Evolutionary conservation across 2,888 invertebrate genomes (phyloP).

Genomic region (Argyra leucocephala): DNA sequence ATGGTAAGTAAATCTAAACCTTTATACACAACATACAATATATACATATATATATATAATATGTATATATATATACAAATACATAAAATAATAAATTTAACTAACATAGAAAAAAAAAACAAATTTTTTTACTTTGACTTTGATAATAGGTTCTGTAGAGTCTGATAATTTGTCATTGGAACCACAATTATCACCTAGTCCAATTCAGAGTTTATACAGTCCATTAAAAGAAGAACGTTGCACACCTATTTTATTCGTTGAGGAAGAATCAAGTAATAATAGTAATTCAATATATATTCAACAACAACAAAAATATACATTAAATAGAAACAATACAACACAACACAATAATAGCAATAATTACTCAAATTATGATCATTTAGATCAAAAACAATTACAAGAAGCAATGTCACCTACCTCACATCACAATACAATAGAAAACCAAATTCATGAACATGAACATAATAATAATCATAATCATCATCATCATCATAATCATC

Average conservation of each 20-base stretch:
- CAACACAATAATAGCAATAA: conserved; percentile 24
- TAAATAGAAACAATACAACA: conserved; percentile 27
- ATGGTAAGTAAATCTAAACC: too few relatives aligned
- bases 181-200: conserved; percentile 45
- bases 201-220: conserved; percentile 46
- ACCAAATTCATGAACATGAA: conserved; percentile 29
- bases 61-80: too few relatives aligned
- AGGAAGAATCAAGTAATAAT: conserved; percentile 66
- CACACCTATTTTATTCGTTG: conserved; percentile 56
- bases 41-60: too few relatives aligned
- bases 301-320: conserved; percentile 22
- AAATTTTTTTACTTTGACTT: too few relatives aligned
- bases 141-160: conserved; percentile 64
- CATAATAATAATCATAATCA: conserved; percentile 28
- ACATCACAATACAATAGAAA: conserved; percentile 21
- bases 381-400: conserved; percentile 28
- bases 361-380: conserved; percentile 27
- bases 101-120: too few relatives aligned
- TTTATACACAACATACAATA: too few relatives aligned
- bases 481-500: conserved; percentile 32
- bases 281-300: conserved; percentile 46
- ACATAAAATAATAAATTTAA: too few relatives aligned
- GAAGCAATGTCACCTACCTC: conserved; percentile 23
- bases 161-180: conserved; percentile 69
- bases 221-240: conserved; percentile 57